Base-by-base conservation (phyloP, 2,113 vertebrate species). In the Oriolus oriolus region DNA sequence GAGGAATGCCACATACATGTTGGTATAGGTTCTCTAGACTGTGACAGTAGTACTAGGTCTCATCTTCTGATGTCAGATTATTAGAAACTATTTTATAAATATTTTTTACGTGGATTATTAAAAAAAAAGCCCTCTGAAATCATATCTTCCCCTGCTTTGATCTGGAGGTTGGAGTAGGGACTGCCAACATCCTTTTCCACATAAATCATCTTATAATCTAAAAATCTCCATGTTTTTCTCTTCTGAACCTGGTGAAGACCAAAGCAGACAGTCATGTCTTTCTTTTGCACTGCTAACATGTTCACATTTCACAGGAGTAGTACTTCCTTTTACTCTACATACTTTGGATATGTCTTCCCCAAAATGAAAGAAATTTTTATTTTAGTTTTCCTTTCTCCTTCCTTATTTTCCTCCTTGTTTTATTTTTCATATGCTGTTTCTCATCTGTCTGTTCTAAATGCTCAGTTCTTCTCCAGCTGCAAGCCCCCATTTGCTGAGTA, bases 1-100 rank as follows among this genome's bases (percentile, higher is more conserved):
- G 47, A 75, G 31, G 9, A 84, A 49, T 0, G 3, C 4, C 39
- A 44, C 24, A 33, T 42, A 50, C 0, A 13, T 1, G 7, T 39
- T 10, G 16, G 10, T 10, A 44, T 2, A 57, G 44, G 30, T 57
- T 44, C 35, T 69, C 37, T 28, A 54, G 27, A 52, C 16, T 18
- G 14, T 44, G 35, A 65, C 1, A 53, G 27, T 22, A 53, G 39
- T 52, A 50, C 14, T 57, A 45, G 33, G 11, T 54, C 35, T 68
- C 49, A 79, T 35, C 52, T 69, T 80, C 35, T 65, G 27, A 93
- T n/a, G 10, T 13, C 26, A 33, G 23, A 35, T 23, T 53, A 66
- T 82, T 41, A 74, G 4, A 54, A 84, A 66, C 8, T 61, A 30
- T 23, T 53, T 31, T 16, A 47, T 37, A 81, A 84, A 73, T 19